These are phyloP conservation scores for Oreocharis arfaki DNA, from an alignment of 2,113 vertebrate species.

Conservation along the genomic window DNA sequence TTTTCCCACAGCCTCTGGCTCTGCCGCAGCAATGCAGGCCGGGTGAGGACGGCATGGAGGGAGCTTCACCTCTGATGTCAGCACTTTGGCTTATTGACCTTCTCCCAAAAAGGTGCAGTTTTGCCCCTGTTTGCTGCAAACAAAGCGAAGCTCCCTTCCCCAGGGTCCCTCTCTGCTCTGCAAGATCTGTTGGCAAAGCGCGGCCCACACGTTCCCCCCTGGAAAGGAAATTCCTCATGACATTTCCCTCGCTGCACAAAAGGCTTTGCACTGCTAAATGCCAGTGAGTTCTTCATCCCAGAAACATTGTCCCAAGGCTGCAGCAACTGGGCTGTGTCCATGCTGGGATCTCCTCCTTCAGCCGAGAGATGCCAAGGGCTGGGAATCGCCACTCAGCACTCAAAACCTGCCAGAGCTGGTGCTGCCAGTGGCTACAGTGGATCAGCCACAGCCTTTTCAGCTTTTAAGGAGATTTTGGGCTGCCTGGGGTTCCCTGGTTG, in stretches of 20 bases:
- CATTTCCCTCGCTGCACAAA: not conserved
- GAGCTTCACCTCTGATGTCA: constrained; percentile 18
- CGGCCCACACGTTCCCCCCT: not conserved
- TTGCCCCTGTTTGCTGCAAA: constrained; percentile 30
- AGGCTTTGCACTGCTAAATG: not conserved
- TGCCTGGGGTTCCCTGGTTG: not conserved
- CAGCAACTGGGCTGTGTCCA: not conserved
- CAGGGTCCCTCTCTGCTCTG: not conserved
- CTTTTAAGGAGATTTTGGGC: not conserved
- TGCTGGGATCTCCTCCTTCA: not conserved
- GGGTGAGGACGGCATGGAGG: not conserved
- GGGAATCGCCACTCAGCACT: not conserved
- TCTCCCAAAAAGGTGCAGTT: not conserved
- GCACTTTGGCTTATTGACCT: not conserved
- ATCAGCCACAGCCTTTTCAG: not conserved
- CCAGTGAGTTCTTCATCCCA: not conserved
- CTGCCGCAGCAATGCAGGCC: not conserved
- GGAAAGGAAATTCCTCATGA: not conserved
- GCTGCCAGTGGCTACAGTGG: not conserved
- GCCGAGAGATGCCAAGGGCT: not conserved
- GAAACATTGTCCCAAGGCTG: not conserved
- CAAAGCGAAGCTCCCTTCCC: not conserved
- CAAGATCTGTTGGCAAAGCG: not conserved
- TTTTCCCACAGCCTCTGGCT: constrained; percentile 18
- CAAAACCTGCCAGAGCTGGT: not conserved